phyloP scores from a whole-genome alignment of 2,797 vertebrate genomes.

The Rousettus madagascariensis region DNA sequence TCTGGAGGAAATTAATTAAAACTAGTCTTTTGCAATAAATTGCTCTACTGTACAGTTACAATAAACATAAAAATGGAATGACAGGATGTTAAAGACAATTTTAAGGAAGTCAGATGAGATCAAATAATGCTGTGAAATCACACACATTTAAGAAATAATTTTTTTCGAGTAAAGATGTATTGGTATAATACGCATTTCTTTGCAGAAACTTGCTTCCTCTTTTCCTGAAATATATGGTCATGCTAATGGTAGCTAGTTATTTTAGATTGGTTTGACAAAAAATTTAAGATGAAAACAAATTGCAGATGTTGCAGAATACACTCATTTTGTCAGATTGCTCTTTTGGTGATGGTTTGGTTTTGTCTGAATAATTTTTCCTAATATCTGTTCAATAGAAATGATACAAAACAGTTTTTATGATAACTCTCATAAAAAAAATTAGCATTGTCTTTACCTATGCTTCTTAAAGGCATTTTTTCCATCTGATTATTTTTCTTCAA shows the following conservation, averaged over 20 bases:
- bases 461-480: slow-evolving; percentile 27
- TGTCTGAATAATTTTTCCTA: slow-evolving; percentile 49
- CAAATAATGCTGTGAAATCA: not conserved
- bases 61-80: not conserved
- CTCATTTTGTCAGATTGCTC: slow-evolving; percentile 59
- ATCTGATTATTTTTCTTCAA: slow-evolving; percentile 30
- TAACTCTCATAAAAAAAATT: not conserved
- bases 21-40: not conserved
- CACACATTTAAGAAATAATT: not conserved
- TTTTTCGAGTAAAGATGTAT: not conserved
- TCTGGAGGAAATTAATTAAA: not conserved
- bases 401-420: slow-evolving; percentile 20
- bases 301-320: slow-evolving; percentile 25
- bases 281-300: slow-evolving; percentile 62
- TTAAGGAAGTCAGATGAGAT: not conserved
- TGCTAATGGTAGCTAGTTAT: slow-evolving; percentile 55
- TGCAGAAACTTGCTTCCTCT: not conserved
- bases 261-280: slow-evolving; percentile 30
- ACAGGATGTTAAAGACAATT: not conserved
- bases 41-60: not conserved
- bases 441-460: not conserved
- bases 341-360: slow-evolving; percentile 51
- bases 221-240: slow-evolving; percentile 10
- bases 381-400: slow-evolving; percentile 26
- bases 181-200: not conserved